Evolutionary conservation across 2,797 vertebrate species (phyloP), one percentile per base, ranked within the genome.

Genomic region (Centroberyx gerrardi): DNA sequence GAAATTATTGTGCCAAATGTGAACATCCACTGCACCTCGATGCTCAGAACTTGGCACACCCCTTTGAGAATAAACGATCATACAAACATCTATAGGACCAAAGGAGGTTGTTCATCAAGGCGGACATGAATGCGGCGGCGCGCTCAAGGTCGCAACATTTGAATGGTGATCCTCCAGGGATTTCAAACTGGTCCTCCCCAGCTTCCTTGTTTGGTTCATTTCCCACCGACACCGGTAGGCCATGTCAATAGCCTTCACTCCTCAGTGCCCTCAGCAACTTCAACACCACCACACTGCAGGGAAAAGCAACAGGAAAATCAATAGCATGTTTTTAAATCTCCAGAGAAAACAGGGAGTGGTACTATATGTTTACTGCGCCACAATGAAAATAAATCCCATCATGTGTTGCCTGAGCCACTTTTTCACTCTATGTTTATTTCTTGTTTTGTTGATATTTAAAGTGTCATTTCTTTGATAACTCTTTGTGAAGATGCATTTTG

Each of bases 301-400:
- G 73, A 80, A 63, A 62, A 71, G 74, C 81, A 77, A 75, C 58
- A 52, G 38, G 60, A 70, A 83, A 89, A 93, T 93, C 88, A 83
- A 92, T 92, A 91, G 13, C 28, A 53, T 79, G 80, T 76, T 87
- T 78, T 76, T 40, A 81, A 85, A 81, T 69, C 88, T 72, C 76
- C 1, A 65, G 78, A 81, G 80, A 74, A 22, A 22, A 59, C 31
- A 8, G 48, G 55, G n/a, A 67, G 55, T 29, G 62, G 31, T 69
- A 53, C 67, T 46, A 67, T 62, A 78, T 79, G 71, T 78, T 89
- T 68, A 82, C 81, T 59, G 48, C 73, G 33, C 70, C 54, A 58
- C 48, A 68, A 69, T 68, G 74, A 75, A 74, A 87, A 75, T 61
- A 71, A 65, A 76, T 84, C 87, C 77, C 62, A 87, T 87, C 76